Percentiles rank a stretch among this genome's conserved stretches.
phyloP scores from a whole-genome alignment of 2,797 vertebrate genomes.

The Euthynnus affinis region DNA sequence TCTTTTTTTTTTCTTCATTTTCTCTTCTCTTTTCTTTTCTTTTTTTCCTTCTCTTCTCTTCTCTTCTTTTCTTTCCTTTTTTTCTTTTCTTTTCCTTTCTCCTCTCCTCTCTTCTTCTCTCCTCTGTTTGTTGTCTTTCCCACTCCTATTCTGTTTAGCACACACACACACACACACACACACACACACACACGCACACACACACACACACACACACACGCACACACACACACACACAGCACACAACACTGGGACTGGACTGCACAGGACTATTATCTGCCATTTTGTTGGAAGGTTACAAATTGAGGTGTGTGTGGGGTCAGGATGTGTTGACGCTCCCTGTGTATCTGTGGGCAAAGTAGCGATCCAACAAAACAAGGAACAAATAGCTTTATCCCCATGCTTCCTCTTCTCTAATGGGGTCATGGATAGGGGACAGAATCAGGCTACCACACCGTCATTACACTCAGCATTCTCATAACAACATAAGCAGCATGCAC shows the following conservation, averaged over 20 bases:
- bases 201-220: conserved; percentile 2
- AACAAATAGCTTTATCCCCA: conserved; percentile 67
- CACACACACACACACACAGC: conserved; percentile 2
- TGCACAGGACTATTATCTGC: conserved; percentile 48
- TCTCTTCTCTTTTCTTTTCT: not conserved
- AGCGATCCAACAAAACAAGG: conserved; percentile 51
- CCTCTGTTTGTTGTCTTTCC: conserved; percentile 9
- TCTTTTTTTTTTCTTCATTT: not conserved
- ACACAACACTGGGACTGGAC: too few relatives aligned
- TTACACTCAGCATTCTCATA: conserved; percentile 30
- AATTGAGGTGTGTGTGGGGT: conserved; percentile 71
- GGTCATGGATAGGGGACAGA: conserved; percentile 46
- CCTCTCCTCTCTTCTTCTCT: not conserved
- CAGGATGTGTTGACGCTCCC: conserved; percentile 53
- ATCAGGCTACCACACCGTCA: conserved; percentile 28
- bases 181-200: too few relatives aligned
- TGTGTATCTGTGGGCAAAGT: conserved; percentile 52
- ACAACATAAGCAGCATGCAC: conserved; percentile 8
- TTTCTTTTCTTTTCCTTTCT: conserved; percentile 10
- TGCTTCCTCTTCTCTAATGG: conserved; percentile 52
- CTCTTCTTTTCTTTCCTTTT: not conserved
- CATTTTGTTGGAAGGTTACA: conserved; percentile 66
- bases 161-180: conserved; percentile 5
- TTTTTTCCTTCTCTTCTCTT: not conserved
- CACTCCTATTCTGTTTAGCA: conserved; percentile 5